Evolutionary conservation across 2,888 invertebrate genomes (phyloP), one percentile per base, ranked within the genome.

Genomic region (Dynastes hyllus): DNA sequence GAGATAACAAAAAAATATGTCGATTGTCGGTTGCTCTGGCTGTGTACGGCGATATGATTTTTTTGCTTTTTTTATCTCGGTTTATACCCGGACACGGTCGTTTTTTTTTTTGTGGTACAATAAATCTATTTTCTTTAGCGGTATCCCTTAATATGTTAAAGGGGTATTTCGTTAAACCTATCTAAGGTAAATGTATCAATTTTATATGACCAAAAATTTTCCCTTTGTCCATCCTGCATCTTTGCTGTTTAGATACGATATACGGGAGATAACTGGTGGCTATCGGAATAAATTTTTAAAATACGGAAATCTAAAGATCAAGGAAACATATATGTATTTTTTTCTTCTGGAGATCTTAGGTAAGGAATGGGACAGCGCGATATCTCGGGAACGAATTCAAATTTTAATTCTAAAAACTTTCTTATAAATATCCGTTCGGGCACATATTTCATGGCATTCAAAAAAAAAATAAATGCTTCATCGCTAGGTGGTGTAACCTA

Each of bases 1-100:
- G 53, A 71, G 70, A 71, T 71, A 71, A 71, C 70, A 53, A 71
- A 71, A 71, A 71, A 53, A 71, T 71, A 71, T 71, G n/a, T 32
- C 55, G 53, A 55, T 71, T 53, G 55, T 55, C 32, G 29, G 32
- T 53, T 53, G 70, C 29, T n/a, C 13, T 16, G 55, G 27, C 29
- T 71, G 53, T 66, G 29, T 71, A 51, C 51, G 27, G n/a, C 16
- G 13, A 53, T n/a, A 71, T 55, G 70, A 51, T 70, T 29, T 51
- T n/a, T 29, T 27, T 32, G 55, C 40, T 40, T 45, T 66, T 16
- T 66, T 66, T 66, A 66, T 66, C 66, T 37, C 37, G 66, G 66
- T 1, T 27, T 71, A 55, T 22, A 16, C 32, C 53, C n/a, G 32
- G 37, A 5, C 27, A 55, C 5, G 70, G 51, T 11, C 32, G 16